Evolutionary conservation across 2,797 vertebrate genomes (phyloP).

Genomic region (Prionace glauca): DNA sequence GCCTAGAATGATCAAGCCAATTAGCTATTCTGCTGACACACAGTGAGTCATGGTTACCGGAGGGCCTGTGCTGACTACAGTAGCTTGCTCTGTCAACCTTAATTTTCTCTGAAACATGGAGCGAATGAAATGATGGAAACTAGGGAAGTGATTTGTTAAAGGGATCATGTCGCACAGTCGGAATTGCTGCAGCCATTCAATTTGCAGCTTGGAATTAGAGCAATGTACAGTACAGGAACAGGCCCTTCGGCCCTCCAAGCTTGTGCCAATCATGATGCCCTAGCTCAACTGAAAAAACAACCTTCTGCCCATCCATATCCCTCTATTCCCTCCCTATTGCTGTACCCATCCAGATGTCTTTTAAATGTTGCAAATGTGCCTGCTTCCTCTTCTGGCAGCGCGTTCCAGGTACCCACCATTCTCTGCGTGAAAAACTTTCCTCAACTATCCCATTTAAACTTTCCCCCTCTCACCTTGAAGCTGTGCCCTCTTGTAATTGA

Average conservation of each 20-base stretch:
- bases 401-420: no score
- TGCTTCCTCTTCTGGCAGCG: no score
- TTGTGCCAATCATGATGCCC: no score
- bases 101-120: background rate
- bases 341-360: no score
- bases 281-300: no score
- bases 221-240: background rate
- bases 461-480: no score
- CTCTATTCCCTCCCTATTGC: no score
- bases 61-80: background rate
- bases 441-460: no score
- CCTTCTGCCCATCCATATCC: no score
- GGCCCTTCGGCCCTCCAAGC: background rate
- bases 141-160: background rate
- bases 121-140: background rate
- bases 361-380: no score
- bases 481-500: no score
- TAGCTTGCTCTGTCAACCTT: background rate
- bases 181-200: background rate
- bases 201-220: background rate
- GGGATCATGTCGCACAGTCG: background rate
- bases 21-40: conserved; percentile 14
- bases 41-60: background rate
- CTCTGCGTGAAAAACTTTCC: no score
- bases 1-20: background rate